Evolutionary conservation across 2,797 vertebrate genomes (phyloP), one percentile per base, ranked within the genome.

Genomic region (Lateolabrax maculatus): DNA sequence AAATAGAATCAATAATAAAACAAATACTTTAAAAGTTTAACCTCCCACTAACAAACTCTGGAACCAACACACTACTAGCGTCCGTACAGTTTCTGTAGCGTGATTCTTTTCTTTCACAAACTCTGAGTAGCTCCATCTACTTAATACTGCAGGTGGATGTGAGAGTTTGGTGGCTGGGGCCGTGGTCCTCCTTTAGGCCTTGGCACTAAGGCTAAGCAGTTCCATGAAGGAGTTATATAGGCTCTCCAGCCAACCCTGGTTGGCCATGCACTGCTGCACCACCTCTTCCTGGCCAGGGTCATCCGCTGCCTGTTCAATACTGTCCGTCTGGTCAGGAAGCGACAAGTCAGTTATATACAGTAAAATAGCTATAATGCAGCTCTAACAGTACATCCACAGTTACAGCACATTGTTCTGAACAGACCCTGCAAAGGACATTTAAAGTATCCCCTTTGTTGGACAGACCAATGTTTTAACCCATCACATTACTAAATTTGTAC

Each of bases 221-320:
- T 98, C 97, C 37, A 96, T 94, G 91, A 97, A 97, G 82, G 97
- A 97, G 90, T 95, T 96, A 51, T 97, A 97, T 61, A 97, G 96
- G 65, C 94, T 96, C 84, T 98, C 97, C 77, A 97, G 93, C 97
- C 97, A 98, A n/a, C 95, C 94, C 89, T 97, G 96, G 92, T 97
- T 97, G 43, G 97, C 95, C 97, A 98, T 97, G 86, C 97, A 98
- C 93, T 97, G 97, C 94, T 98, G 97, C 36, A 97, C 97, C 81
- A 98, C 97, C 85, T 98, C 97, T 92, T 98, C 97, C 93, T 98
- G 97, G 0, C 97, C 97, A 9, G 97, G 95, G 92, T 98, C 97
- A 81, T 97, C 97, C 0, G 95, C 95, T 0, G 96, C 96, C 73
- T 97, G 96, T 92, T 97, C 96, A 36, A 97, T 96, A 69, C 95